Base-by-base conservation (phyloP, 1,140 invertebrate species). In the Amyelois transitella region DNA sequence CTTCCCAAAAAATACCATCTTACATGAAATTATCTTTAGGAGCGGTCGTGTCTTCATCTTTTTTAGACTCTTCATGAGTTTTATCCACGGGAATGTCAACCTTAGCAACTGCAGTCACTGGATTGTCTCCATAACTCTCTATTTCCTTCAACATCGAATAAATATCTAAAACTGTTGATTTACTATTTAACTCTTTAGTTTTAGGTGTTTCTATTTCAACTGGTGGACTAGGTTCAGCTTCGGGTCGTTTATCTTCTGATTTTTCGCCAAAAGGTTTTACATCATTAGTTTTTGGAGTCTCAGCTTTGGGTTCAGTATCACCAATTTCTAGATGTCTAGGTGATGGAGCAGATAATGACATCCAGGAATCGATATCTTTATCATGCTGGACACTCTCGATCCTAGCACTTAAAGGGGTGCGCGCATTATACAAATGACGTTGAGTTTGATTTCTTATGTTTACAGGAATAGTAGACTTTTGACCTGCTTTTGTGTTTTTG, bases 81-180 rank as follows among this genome's bases (percentile, higher is more conserved):
- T 25, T 50, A 58, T 52, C 44, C 17, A 56, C 52, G n/a, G 60
- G 48, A 6, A 60, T 18, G 43, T 68, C 64, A 0, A 18, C 47
- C 60, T 64, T 76, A 5, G 60, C 44, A 19, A 65, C 62, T 18
- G 70, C 43, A 2, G 63, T 62, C 0, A 87, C 78, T 4, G 83
- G 83, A 51, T 82, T 78, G 7, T 86, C 85, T 3, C 81, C 85
- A 51, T 75, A 86, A 62, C 81, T 86, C 44, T 89, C 86, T 51
- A 89, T 89, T 67, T 89, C 88, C 65, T 88, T 87, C 14, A 89
- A 58, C 77, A 88, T 88, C 0, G 86, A 87, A 68, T 88, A 89
- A 62, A 89, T 88, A 66, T 89, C 86, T 21, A 87, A 62, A 19
- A 89, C 84, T 32, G 84, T 84, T 6, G 87, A 81, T 44, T 84